phyloP scores from a whole-genome alignment of 2,888 invertebrate species.

The Brenthis hecate region DNA sequence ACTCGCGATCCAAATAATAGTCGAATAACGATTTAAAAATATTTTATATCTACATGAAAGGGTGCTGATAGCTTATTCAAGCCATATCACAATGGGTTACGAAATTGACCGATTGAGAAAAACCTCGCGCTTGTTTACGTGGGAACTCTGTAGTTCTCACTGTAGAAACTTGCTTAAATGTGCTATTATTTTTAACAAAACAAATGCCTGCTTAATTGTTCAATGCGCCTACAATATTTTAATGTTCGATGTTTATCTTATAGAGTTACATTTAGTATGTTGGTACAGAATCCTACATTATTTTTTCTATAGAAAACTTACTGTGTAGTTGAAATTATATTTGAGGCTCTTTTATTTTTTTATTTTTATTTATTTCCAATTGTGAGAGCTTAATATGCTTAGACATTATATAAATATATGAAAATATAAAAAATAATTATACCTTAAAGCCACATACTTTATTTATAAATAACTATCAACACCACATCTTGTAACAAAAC shows the following conservation, averaged over 20 bases:
- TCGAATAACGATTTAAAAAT: not conserved
- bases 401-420: no score
- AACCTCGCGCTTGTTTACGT: constrained; percentile 66
- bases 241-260: constrained; percentile 26
- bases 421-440: no score
- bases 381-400: no score
- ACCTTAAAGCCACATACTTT: not conserved
- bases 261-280: not conserved
- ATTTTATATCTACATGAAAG: constrained; percentile 14
- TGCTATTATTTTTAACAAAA: constrained; percentile 36
- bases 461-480: constrained; percentile 5
- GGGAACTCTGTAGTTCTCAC: constrained; percentile 53
- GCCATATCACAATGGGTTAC: constrained; percentile 72
- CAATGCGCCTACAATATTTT: constrained; percentile 28
- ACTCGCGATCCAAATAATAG: not conserved
- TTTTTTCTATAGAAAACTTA: no score
- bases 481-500: not conserved
- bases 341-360: no score
- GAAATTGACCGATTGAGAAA: constrained; percentile 73
- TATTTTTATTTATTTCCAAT: no score
- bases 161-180: constrained; percentile 43
- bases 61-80: constrained; percentile 35
- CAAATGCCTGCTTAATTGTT: constrained; percentile 36
- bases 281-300: no score
- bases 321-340: no score